phyloP scores from a whole-genome alignment of 2,113 vertebrate genomes.

The Guaruba guarouba region DNA sequence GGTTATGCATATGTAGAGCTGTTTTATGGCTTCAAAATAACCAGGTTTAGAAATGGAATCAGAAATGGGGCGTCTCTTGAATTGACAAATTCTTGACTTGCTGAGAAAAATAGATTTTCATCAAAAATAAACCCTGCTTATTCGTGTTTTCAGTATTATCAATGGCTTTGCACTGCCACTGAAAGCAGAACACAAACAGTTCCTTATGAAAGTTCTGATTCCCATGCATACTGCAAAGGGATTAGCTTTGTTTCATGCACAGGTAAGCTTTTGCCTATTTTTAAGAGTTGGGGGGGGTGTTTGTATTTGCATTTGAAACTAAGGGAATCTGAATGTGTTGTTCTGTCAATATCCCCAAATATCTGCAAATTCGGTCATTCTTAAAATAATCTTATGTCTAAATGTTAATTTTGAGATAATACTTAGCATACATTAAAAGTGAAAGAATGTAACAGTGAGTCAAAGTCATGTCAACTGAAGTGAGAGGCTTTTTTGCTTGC shows the following conservation, averaged over 20 bases:
- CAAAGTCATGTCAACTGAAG: neutral
- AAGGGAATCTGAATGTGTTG: neutral
- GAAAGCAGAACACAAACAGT: conserved; percentile 98
- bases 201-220: conserved; percentile 98
- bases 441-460: neutral
- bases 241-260: conserved; percentile 94
- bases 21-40: neutral
- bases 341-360: neutral
- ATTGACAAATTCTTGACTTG: neutral
- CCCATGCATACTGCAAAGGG: conserved; percentile 96
- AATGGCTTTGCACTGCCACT: conserved; percentile 98
- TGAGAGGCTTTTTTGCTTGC: neutral
- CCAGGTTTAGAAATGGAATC: neutral
- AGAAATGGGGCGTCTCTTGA: neutral
- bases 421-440: neutral
- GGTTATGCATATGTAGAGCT: neutral
- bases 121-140: conserved; percentile 60
- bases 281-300: conserved; percentile 36
- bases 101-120: neutral
- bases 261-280: conserved; percentile 80
- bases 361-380: neutral
- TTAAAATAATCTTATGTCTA: neutral
- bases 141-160: conserved; percentile 89
- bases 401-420: neutral
- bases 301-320: neutral